Percentiles rank a stretch among this genome's conserved stretches.
Evolutionary conservation across 2,888 invertebrate genomes (phyloP).

Genomic region (Lasioglossum villosulum): DNA sequence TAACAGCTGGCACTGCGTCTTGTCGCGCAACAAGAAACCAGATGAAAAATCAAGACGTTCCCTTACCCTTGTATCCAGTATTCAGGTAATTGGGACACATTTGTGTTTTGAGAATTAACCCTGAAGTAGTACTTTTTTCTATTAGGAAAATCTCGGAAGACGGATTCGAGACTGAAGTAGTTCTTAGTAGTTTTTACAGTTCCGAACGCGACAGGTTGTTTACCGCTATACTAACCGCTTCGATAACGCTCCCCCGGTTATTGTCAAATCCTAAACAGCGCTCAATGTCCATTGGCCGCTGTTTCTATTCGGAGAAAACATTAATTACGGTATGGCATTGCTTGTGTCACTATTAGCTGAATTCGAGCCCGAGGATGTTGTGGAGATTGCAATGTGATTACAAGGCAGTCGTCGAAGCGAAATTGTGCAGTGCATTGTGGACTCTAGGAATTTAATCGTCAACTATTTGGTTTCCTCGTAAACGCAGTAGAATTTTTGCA

Average conservation of each 20-base stretch:
- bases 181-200: too few relatives aligned
- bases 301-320: not conserved
- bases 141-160: too few relatives aligned
- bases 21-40: not conserved
- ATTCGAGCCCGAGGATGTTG: slow-evolving; percentile 5
- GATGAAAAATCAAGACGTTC: not conserved
- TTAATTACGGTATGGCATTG: slow-evolving; percentile 7
- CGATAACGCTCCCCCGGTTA: not conserved
- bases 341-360: slow-evolving; percentile 4
- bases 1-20: not conserved
- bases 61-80: not conserved
- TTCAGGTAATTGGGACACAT: not conserved
- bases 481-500: not conserved
- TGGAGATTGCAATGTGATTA: not conserved
- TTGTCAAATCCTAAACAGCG: not conserved
- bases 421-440: not conserved
- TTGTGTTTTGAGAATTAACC: not conserved
- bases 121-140: too few relatives aligned
- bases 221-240: not conserved
- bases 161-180: too few relatives aligned
- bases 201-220: not conserved
- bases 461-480: not conserved
- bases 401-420: slow-evolving; percentile 6
- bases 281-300: not conserved
- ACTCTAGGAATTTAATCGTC: not conserved